Evolutionary conservation across 2,797 vertebrate species (phyloP).

Genomic region (Tragelaphus eurycerus): DNA sequence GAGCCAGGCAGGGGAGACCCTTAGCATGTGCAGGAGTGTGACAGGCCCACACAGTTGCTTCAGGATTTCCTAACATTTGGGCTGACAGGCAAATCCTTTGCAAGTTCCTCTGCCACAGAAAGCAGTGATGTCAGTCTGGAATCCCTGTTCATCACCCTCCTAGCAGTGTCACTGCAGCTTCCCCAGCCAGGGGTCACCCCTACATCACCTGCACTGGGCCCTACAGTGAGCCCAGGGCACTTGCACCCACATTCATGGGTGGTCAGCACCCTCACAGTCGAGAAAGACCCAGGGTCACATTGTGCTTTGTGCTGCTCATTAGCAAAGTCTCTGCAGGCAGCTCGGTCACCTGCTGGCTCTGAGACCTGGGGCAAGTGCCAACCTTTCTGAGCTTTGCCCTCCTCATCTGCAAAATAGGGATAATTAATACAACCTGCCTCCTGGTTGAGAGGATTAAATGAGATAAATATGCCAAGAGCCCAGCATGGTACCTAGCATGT

Average conservation of each 20-base stretch:
- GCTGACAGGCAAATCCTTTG: not conserved
- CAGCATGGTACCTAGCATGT: not conserved
- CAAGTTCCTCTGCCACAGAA: not conserved
- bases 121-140: not conserved
- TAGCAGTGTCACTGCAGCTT: not conserved
- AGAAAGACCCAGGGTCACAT: not conserved
- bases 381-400: not conserved
- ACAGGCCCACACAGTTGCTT: not conserved
- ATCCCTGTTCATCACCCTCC: not conserved
- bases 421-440: not conserved
- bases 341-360: not conserved
- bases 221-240: not conserved
- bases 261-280: not conserved
- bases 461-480: not conserved
- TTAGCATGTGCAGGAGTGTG: not conserved
- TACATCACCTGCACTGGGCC: not conserved
- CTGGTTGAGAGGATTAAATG: not conserved
- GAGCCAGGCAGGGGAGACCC: not conserved
- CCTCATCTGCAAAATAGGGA: not conserved
- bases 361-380: not conserved
- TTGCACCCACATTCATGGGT: not conserved
- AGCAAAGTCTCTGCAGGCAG: not conserved
- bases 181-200: not conserved
- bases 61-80: constrained; percentile 9
- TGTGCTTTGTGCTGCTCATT: not conserved